Evolutionary conservation across 2,888 invertebrate species (phyloP), one percentile per base, ranked within the genome.

Genomic region (Scaptodrosophila latifasciaeformis): DNA sequence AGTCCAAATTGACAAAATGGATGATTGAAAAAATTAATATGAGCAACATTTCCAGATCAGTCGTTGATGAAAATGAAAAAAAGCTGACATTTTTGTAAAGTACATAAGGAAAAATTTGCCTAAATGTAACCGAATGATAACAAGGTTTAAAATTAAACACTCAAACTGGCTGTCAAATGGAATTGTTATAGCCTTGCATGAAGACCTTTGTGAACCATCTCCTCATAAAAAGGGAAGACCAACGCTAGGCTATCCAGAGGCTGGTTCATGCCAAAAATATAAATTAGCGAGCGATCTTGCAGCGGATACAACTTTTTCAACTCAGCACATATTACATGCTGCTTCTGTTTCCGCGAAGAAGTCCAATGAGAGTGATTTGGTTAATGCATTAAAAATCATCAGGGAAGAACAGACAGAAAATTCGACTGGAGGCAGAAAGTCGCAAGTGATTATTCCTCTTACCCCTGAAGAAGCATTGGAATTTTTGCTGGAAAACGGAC

Each of bases 401-500:
- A 2, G 15, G 2, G 15, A 12, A 4, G 35, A 15, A n/a, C 9
- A 40, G 5, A 21, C 7, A 31, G n/a, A 31, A 31, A 31, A 31
- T 31, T 31, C n/a, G n/a, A n/a, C n/a, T n/a, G n/a, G 31, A 31
- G n/a, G n/a, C 31, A 4, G 12, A 31, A n/a, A 3, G 3, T 4
- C 31, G 10, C n/a, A n/a, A n/a, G n/a, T n/a, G n/a, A n/a, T n/a
- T 9, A n/a, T 4, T 31, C 31, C 31, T 12, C 21, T 24, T 24
- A 40, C 21, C 13, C 5, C 21, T 40, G 21, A 40, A 24, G 17
- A 19, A 24, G 40, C 40, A 21, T 19, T 40, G 7, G 40, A 10
- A 40, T 40, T 40, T 24, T 24, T 40, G 12, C 21, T 40, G n/a
- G 21, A 21, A 40, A 40, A 40, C n/a, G 40, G 40, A 21, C 24